Conservation (phyloP, 2,888 invertebrate genomes). For the Podabrus alpinus region DNA sequence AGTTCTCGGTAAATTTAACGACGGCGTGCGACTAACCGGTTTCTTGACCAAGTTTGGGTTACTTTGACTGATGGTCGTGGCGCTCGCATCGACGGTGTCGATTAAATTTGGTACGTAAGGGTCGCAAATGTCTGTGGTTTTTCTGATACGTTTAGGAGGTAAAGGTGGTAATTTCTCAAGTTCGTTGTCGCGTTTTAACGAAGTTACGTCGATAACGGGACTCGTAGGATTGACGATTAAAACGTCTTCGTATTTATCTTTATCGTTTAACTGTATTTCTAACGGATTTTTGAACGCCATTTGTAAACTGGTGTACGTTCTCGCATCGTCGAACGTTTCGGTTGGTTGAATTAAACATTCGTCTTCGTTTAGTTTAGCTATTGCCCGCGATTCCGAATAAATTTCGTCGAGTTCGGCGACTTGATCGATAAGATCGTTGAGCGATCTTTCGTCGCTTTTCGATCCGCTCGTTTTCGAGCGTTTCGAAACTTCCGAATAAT, state of each 20-base stretch:
- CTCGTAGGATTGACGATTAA: slow-evolving; percentile 58
- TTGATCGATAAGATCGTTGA: slow-evolving; percentile 74
- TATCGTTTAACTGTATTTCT: slow-evolving; percentile 56
- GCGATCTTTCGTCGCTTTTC: slow-evolving; percentile 61
- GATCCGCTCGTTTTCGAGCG: slow-evolving; percentile 22
- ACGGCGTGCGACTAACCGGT: slow-evolving; percentile 45
- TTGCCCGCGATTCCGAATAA: slow-evolving; percentile 72
- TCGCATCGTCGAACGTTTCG: slow-evolving; percentile 74
- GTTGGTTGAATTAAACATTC: slow-evolving; percentile 48
- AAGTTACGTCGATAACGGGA: slow-evolving; percentile 49
- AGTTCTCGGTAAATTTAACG: slow-evolving; percentile 44
- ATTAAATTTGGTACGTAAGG: slow-evolving; percentile 21
- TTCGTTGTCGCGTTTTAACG: slow-evolving; percentile 55
- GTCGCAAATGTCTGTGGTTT: slow-evolving; percentile 53
- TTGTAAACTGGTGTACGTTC: slow-evolving; percentile 83
- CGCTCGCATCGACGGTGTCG: slow-evolving; percentile 9
- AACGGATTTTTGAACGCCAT: slow-evolving; percentile 85
- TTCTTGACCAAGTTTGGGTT: slow-evolving; percentile 35
- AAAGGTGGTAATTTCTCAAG: slow-evolving; percentile 72
- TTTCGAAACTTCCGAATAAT: slow-evolving; percentile 40
- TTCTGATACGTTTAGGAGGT: slow-evolving; percentile 78
- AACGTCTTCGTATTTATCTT: slow-evolving; percentile 61
- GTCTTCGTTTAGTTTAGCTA: slow-evolving; percentile 44
- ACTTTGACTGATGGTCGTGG: slow-evolving; percentile 24
- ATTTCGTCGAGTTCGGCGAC: slow-evolving; percentile 82